A percentile compares a stretch with the other conserved stretches of the same genome.
phyloP scores from a whole-genome alignment of 2,888 invertebrate species.

The Chorisops tibialis region DNA sequence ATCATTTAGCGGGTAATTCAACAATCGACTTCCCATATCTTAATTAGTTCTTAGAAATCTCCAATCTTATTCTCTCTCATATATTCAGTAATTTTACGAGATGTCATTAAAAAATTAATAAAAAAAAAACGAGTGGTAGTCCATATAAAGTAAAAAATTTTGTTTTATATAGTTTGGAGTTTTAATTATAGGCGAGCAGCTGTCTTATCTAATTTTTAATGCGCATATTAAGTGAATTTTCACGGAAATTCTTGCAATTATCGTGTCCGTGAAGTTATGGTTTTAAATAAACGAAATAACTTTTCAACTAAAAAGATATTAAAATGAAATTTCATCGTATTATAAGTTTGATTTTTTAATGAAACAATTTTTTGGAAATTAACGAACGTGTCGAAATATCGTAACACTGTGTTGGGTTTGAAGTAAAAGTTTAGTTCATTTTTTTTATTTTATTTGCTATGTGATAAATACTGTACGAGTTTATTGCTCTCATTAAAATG shows the following conservation, averaged over 20 bases:
- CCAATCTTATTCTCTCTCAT: slow-evolving; percentile 18
- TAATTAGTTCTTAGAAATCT: slow-evolving; percentile 27
- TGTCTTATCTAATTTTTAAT: slow-evolving; percentile 17
- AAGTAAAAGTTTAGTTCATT: too few relatives aligned
- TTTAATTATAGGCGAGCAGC: slow-evolving; percentile 1
- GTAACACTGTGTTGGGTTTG: too few relatives aligned
- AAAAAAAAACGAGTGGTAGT: neutral
- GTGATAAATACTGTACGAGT: neutral
- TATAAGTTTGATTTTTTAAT: too few relatives aligned
- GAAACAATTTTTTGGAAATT: too few relatives aligned
- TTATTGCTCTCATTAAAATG: slow-evolving; percentile 4
- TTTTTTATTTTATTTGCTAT: too few relatives aligned
- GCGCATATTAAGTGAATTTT: slow-evolving; percentile 22
- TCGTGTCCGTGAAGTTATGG: neutral
- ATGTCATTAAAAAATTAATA: slow-evolving; percentile 29
- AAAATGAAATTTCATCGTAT: neutral
- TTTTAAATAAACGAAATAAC: neutral
- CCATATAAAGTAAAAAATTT: too few relatives aligned
- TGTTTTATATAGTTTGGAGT: too few relatives aligned
- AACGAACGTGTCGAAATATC: too few relatives aligned
- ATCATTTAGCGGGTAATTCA: neutral
- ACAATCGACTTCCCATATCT: slow-evolving; percentile 14
- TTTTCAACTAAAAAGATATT: neutral
- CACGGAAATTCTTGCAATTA: slow-evolving; percentile 14
- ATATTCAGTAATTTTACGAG: slow-evolving; percentile 20